These are phyloP conservation scores for Opisthograptis luteolata DNA, from an alignment of 2,888 invertebrate species.

Conservation along the genomic window DNA sequence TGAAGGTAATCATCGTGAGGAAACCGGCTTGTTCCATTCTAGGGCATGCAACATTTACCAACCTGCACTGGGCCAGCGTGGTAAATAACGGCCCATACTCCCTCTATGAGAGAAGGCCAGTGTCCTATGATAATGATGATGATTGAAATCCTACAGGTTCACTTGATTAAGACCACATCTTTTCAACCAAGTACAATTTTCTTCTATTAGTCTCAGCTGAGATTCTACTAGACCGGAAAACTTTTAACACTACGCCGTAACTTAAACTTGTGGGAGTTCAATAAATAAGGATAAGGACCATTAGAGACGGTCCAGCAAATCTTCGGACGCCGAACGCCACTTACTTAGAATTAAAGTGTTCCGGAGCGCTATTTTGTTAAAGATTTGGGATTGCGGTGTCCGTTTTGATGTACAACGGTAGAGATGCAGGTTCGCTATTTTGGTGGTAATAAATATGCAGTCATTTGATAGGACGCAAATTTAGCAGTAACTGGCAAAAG, in stretches of 20 bases:
- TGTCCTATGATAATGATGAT: too few relatives aligned
- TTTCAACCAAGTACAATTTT: conserved; percentile 12
- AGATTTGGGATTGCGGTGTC: conserved; percentile 78
- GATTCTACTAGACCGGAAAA: conserved; percentile 52
- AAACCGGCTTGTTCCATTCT: too few relatives aligned
- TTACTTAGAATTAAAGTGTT: conserved; percentile 84
- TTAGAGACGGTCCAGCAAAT: conserved; percentile 84
- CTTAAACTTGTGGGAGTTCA: conserved; percentile 67
- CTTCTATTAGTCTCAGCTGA: too few relatives aligned
- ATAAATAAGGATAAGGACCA: conserved; percentile 84
- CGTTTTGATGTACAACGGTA: conserved; percentile 66
- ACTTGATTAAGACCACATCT: too few relatives aligned
- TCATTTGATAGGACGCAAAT: conserved; percentile 9
- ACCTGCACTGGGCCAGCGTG: too few relatives aligned
- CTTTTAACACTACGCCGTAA: conserved; percentile 65
- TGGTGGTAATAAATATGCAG: conserved; percentile 20
- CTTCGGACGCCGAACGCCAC: conserved; percentile 82
- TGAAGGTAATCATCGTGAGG: too few relatives aligned
- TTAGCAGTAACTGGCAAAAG: too few relatives aligned
- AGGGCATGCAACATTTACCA: too few relatives aligned
- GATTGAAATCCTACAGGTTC: too few relatives aligned
- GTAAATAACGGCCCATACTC: too few relatives aligned
- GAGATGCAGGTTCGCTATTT: conserved; percentile 3
- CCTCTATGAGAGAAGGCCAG: too few relatives aligned
- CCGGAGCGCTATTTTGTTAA: conserved; percentile 75